Base-by-base conservation (phyloP, 2,113 vertebrate genomes). In the Manacus vitellinus region DNA sequence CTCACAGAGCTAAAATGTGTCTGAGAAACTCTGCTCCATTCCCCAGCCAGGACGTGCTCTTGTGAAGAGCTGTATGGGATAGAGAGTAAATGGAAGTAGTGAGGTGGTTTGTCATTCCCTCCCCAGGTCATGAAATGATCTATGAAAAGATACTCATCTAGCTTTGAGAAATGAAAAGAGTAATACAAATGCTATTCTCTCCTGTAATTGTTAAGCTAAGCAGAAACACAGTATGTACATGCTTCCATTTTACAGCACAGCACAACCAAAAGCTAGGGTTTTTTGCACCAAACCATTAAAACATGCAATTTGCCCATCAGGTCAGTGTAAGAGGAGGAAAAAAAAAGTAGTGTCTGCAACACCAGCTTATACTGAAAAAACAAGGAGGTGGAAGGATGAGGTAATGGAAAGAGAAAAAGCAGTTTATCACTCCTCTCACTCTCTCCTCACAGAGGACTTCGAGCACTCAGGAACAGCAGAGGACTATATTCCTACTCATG, bases 321-420 rank as follows among this genome's bases (percentile, higher is more conserved):
- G 28, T 82, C 54, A 72, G 39, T 47, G 1, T 6, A 83, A 78
- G 31, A 85, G 20, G 31, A 44, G 23, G n/a, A 23, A 77, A 88
- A 75, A 39, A 79, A 55, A 67, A 47, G 21, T 11, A 55, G 37
- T 8, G 13, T 20, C 85, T 79, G 67, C 75, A 94, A 65, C 47
- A 58, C 10, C 37, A 31, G 23, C 63, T 86, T 80, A 46, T 18
- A 43, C 31, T 67, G 63, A 59, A 73, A 80, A 92, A 90, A 73
- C 33, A 76, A 76, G 75, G 63, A 73, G 75, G 85, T 81, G 23
- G 54, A 83, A 88, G 63, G 82, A 92, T 95, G 91, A 97, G 88
- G 92, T 93, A 93, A 94, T 88, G 91, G 94, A 93, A 94, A 90
- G 27, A 78, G 27, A 15, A 67, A 92, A 94, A 90, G 74, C 82